These are phyloP conservation scores for Odontophorus gujanensis DNA, from an alignment of 2,113 vertebrate species.

Conservation along the genomic window DNA sequence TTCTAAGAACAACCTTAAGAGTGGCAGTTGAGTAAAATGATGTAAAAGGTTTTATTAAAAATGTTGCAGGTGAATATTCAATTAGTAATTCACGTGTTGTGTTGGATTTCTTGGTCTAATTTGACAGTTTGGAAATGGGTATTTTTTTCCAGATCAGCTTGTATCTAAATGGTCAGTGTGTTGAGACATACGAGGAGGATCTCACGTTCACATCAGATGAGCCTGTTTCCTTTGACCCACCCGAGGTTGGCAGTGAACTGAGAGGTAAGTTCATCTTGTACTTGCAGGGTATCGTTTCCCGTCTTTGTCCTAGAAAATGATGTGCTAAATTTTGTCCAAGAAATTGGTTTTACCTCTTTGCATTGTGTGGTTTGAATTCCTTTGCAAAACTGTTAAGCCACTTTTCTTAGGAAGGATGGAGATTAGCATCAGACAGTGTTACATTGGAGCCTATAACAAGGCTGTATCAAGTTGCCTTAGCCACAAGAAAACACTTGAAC, in stretches of 20 bases:
- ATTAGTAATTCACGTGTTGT: not conserved
- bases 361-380: not conserved
- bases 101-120: not conserved
- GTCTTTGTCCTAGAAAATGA: fast-evolving
- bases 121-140: not conserved
- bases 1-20: not conserved
- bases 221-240: not conserved
- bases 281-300: not conserved
- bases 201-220: slow-evolving; percentile 65
- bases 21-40: not conserved
- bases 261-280: slow-evolving; percentile 65
- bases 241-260: slow-evolving; percentile 58
- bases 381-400: not conserved
- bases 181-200: slow-evolving; percentile 77
- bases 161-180: slow-evolving; percentile 77
- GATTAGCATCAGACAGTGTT: not conserved
- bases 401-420: not conserved
- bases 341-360: not conserved
- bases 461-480: not conserved
- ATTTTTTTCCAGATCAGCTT: slow-evolving; percentile 76
- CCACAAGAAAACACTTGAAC: not conserved
- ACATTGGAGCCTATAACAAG: not conserved
- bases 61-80: not conserved
- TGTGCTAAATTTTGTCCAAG: not conserved
- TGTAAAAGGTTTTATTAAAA: not conserved